Percentiles rank a stretch among this genome's conserved stretches.
Conservation (phyloP, 1,140 invertebrate genomes). For the Oncopodura yosiiana region DNA sequence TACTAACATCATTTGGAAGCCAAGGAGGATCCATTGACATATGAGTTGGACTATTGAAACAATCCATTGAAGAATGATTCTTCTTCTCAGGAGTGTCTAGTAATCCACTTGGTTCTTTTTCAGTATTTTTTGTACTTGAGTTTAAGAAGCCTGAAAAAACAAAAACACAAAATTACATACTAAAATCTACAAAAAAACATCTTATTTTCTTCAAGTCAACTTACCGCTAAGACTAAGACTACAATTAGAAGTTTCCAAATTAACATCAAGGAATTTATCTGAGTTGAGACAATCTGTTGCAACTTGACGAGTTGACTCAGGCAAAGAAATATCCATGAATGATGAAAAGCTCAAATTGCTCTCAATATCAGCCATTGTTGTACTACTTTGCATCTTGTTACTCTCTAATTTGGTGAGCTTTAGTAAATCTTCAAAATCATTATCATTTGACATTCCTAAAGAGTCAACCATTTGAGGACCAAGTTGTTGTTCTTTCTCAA, state of each 20-base stretch:
- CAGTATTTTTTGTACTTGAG: too few relatives aligned
- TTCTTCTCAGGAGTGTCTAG: too few relatives aligned
- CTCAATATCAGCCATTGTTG: neutral
- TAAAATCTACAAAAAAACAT: neutral
- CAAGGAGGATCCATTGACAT: too few relatives aligned
- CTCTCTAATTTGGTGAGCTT: constrained; percentile 3
- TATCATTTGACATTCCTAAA: neutral
- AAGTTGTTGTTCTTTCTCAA: too few relatives aligned
- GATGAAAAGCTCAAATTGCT: constrained; percentile 29
- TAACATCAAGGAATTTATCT: neutral
- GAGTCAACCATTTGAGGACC: too few relatives aligned
- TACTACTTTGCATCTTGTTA: neutral
- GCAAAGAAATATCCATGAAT: constrained; percentile 35
- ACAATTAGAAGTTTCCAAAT: neutral
- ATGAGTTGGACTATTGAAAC: too few relatives aligned
- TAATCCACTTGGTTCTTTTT: too few relatives aligned
- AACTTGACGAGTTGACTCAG: constrained; percentile 26
- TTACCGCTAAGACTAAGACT: neutral
- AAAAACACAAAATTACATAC: neutral
- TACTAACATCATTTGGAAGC: neutral
- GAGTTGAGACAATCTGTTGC: constrained; percentile 11
- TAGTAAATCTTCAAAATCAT: constrained; percentile 18
- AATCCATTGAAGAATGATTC: too few relatives aligned
- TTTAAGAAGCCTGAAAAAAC: neutral
- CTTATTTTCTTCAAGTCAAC: neutral